phyloP scores from a whole-genome alignment of 2,113 vertebrate genomes.

The Dolichotis patagonum region DNA sequence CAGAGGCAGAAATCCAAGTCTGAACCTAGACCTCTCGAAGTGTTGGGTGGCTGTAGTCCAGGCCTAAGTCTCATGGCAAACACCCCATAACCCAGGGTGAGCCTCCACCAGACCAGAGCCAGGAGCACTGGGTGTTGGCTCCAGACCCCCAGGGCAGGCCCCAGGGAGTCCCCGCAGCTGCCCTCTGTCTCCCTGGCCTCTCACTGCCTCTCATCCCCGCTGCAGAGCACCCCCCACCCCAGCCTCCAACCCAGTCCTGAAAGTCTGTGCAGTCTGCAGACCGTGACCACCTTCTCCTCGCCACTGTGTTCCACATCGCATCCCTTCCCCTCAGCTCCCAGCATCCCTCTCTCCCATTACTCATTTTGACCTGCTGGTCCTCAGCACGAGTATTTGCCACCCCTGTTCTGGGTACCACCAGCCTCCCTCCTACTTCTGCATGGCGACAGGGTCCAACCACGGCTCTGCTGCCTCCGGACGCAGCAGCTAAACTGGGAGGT shows the following conservation, averaged over 20 bases:
- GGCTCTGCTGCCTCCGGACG: background rate
- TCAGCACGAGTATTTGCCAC: background rate
- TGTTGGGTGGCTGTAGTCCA: background rate
- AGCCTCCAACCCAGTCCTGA: background rate
- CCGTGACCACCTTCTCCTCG: background rate
- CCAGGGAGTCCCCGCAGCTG: background rate
- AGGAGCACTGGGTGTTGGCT: background rate
- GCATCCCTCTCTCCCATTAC: background rate
- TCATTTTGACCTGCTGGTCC: background rate
- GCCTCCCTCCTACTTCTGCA: background rate
- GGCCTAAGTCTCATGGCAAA: background rate
- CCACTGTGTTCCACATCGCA: background rate
- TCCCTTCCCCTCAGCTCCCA: background rate
- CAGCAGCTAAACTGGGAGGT: background rate
- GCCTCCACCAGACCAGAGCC: background rate
- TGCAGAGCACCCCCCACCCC: background rate
- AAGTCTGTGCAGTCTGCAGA: background rate
- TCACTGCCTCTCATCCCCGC: background rate
- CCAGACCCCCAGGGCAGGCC: background rate
- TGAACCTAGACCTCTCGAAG: background rate
- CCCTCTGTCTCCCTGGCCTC: background rate
- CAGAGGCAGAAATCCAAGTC: background rate
- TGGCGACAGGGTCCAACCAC: background rate
- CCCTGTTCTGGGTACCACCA: fast-evolving
- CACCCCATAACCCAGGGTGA: background rate